phyloP scores from a whole-genome alignment of 2,888 invertebrate species.

The Lycophotia porphyrea region DNA sequence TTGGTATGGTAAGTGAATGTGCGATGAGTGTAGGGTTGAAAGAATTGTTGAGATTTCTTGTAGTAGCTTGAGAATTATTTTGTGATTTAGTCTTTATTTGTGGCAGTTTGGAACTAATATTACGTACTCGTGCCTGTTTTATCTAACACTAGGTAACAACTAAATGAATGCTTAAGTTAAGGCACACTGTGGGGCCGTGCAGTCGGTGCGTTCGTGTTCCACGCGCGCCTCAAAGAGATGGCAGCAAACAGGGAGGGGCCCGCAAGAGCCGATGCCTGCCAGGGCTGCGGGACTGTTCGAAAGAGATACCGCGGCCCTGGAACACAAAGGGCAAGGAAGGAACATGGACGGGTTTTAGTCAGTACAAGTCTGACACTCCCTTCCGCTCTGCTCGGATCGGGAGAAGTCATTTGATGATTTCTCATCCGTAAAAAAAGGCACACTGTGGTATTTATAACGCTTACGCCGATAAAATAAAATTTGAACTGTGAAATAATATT shows the following conservation, averaged over 20 bases:
- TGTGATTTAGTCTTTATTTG: not conserved
- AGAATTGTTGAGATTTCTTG: not conserved
- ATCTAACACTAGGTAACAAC: not conserved
- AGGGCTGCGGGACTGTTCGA: too few species aligned
- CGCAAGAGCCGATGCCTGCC: too few species aligned
- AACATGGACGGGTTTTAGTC: too few species aligned
- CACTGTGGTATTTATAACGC: not conserved
- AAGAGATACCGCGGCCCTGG: too few species aligned
- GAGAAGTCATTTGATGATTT: too few species aligned
- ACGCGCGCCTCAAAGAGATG: too few species aligned
- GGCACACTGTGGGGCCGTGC: not conserved
- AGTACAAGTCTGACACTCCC: too few species aligned
- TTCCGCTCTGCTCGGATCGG: too few species aligned
- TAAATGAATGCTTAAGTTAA: not conserved
- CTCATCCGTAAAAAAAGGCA: too few species aligned
- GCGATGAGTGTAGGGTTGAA: constrained; percentile 8
- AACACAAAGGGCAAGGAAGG: too few species aligned
- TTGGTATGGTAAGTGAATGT: constrained; percentile 43
- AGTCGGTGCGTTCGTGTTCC: too few species aligned
- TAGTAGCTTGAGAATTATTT: not conserved
- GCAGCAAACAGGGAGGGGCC: too few species aligned
- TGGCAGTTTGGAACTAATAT: not conserved
- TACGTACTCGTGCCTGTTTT: not conserved
- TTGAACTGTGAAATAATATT: not conserved
- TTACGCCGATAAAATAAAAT: not conserved